phyloP scores from a whole-genome alignment of 2,113 vertebrate genomes.

The Gymnocephalus cernua region DNA sequence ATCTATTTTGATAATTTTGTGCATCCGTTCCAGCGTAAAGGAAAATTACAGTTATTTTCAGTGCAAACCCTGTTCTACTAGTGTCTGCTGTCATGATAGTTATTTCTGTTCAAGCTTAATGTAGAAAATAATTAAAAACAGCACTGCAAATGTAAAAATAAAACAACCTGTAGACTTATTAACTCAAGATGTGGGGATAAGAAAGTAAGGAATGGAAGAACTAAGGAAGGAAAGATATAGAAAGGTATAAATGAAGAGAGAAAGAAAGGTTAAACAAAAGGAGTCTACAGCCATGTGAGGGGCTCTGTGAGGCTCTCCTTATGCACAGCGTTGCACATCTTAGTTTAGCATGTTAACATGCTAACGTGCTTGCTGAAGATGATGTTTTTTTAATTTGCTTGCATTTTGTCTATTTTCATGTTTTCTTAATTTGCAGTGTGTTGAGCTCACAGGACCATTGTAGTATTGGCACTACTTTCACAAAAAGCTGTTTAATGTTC shows the following conservation, averaged over 20 bases:
- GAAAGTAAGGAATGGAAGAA: background rate
- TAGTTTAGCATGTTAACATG: too few relatives aligned
- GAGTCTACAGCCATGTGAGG: too few relatives aligned
- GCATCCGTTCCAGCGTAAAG: background rate
- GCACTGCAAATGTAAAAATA: background rate
- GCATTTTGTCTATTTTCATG: background rate
- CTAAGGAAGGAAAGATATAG: background rate
- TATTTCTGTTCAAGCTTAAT: background rate
- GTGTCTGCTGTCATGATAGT: background rate
- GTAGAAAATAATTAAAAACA: background rate
- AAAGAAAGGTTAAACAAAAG: background rate
- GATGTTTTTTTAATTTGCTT: background rate
- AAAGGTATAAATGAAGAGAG: background rate
- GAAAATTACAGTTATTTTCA: slow-evolving; percentile 9
- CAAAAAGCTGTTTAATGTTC: background rate
- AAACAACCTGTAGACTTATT: background rate
- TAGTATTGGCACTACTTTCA: background rate
- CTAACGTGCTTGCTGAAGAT: too few relatives aligned
- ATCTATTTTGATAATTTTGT: slow-evolving; percentile 20
- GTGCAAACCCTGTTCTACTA: background rate
- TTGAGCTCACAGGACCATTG: background rate
- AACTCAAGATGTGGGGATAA: background rate
- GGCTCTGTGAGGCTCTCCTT: too few relatives aligned
- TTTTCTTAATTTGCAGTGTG: background rate
- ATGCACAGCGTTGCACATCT: too few relatives aligned